phyloP scores from a whole-genome alignment of 1,140 invertebrate species.

The Drosophila kohkoa region DNA sequence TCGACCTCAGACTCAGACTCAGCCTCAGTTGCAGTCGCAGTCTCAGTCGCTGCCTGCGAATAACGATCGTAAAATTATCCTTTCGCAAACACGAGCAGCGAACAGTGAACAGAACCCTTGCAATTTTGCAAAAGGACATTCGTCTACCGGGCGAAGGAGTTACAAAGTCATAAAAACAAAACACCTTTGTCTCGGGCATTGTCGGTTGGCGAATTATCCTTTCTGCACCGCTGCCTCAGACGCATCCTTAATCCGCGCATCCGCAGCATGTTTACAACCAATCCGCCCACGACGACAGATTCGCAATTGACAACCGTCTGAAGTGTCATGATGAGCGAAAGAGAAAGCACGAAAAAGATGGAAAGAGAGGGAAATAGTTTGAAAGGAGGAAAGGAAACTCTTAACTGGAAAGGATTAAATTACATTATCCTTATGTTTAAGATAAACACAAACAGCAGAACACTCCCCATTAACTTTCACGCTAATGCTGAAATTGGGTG shows the following conservation, averaged over 20 bases:
- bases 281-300: slow-evolving; percentile 40
- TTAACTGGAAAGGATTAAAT: slow-evolving; percentile 75
- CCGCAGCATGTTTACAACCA: slow-evolving; percentile 47
- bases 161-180: slow-evolving; percentile 84
- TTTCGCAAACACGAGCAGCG: slow-evolving; percentile 71
- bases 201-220: slow-evolving; percentile 80
- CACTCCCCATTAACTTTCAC: slow-evolving; percentile 9
- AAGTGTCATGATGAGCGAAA: neutral
- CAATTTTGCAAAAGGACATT: slow-evolving; percentile 10
- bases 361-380: neutral
- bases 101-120: neutral
- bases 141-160: slow-evolving; percentile 73
- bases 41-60: slow-evolving; percentile 24
- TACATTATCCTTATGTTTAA: slow-evolving; percentile 82
- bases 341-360: neutral
- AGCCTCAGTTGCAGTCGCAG: neutral
- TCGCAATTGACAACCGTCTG: slow-evolving; percentile 60
- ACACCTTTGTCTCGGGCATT: slow-evolving; percentile 78
- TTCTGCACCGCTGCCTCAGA: slow-evolving; percentile 59
- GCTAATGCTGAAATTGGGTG: slow-evolving; percentile 1
- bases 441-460: slow-evolving; percentile 68
- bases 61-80: slow-evolving; percentile 77
- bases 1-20: slow-evolving; percentile 12
- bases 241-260: slow-evolving; percentile 66
- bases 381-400: slow-evolving; percentile 34